These are phyloP conservation scores for Lutjanus argentimaculatus DNA, from an alignment of 2,797 vertebrate genomes.

Conservation along the genomic window DNA sequence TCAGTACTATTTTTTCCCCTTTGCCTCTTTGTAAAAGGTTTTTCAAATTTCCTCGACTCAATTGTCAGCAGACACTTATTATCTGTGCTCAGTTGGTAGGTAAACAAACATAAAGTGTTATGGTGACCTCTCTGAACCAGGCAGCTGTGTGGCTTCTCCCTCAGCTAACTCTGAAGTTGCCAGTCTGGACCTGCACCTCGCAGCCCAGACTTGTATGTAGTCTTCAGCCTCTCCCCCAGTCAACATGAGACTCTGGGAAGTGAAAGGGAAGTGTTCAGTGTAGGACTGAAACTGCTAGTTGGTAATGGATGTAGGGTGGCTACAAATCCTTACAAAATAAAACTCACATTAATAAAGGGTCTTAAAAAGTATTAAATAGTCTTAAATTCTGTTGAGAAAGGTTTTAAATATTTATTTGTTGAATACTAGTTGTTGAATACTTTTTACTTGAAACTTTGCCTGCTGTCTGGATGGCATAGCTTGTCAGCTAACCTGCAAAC, in stretches of 20 bases:
- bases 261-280: not conserved
- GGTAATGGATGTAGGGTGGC: not conserved
- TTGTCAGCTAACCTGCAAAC: too few relatives aligned
- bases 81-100: not conserved
- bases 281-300: not conserved
- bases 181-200: not conserved
- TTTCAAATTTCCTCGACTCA: not conserved
- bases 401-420: too few relatives aligned
- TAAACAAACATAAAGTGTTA: slow-evolving; percentile 1
- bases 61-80: not conserved
- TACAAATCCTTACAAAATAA: too few relatives aligned
- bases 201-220: not conserved
- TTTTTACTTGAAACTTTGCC: too few relatives aligned
- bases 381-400: too few relatives aligned
- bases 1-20: not conserved
- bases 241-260: not conserved
- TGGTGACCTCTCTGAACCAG: slow-evolving; percentile 13
- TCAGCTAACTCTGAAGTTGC: slow-evolving; percentile 4
- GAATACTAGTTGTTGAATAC: too few relatives aligned
- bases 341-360: too few relatives aligned
- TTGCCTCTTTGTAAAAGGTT: not conserved
- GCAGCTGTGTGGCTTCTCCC: slow-evolving; percentile 1
- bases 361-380: too few relatives aligned
- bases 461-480: too few relatives aligned
- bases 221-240: not conserved